Evolutionary conservation across 1,140 invertebrate species (phyloP).

Genomic region (Temnothorax nylanderi): DNA sequence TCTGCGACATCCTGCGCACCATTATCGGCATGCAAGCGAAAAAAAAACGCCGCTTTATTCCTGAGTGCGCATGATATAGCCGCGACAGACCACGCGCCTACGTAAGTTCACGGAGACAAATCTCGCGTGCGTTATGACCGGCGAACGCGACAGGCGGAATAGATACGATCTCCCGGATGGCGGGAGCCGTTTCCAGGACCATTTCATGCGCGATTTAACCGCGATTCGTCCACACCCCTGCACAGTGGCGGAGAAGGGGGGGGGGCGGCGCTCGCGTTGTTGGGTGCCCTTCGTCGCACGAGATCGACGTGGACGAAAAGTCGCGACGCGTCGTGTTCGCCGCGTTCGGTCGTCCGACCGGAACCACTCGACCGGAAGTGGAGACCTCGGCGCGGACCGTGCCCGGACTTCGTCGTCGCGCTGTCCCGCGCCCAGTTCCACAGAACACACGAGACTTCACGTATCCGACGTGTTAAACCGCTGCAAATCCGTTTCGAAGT

Average conservation of each 20-base stretch:
- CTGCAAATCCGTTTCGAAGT: neutral
- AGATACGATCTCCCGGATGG: slow-evolving; percentile 54
- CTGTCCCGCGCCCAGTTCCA: neutral
- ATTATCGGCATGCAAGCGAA: slow-evolving; percentile 41
- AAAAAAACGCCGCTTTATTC: neutral
- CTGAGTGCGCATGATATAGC: neutral
- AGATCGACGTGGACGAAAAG: slow-evolving; percentile 31
- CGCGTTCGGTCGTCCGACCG: neutral
- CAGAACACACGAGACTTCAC: neutral
- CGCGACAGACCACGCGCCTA: neutral
- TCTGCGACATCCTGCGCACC: slow-evolving; percentile 10
- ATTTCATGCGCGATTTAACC: slow-evolving; percentile 67
- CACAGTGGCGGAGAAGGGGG: neutral
- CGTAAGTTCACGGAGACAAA: slow-evolving; percentile 2
- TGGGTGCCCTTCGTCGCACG: neutral
- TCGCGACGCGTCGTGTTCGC: neutral
- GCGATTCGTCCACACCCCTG: slow-evolving; percentile 23
- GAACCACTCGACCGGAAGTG: slow-evolving; percentile 37
- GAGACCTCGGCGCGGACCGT: neutral
- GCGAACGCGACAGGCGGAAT: slow-evolving; percentile 38
- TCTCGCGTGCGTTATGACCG: slow-evolving; percentile 15
- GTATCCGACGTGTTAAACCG: neutral
- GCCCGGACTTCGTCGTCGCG: neutral
- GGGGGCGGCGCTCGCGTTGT: neutral
- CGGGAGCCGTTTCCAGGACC: slow-evolving; percentile 37